phyloP scores from a whole-genome alignment of 2,888 invertebrate genomes.

The Sycophila texana region DNA sequence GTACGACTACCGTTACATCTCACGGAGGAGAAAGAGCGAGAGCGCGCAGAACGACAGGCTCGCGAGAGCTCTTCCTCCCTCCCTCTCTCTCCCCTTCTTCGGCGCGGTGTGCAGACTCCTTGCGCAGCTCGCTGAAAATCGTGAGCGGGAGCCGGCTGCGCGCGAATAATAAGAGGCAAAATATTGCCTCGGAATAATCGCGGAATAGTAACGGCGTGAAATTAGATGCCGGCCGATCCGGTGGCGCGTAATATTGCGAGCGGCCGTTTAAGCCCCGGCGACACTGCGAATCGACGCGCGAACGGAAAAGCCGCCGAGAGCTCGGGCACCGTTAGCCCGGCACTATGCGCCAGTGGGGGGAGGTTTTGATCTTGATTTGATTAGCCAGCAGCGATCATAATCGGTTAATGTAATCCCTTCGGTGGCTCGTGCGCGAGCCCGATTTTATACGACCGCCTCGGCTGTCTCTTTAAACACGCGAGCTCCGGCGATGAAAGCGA shows the following conservation, averaged over 20 bases:
- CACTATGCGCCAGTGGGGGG: too few species aligned
- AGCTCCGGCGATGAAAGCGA: slow-evolving; percentile 55
- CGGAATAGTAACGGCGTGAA: slow-evolving; percentile 50
- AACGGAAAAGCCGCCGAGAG: too few species aligned
- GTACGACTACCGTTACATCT: slow-evolving; percentile 52
- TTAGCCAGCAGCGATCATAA: slow-evolving; percentile 67
- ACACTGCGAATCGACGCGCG: too few species aligned
- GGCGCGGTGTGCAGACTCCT: not conserved
- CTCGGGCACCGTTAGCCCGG: too few species aligned
- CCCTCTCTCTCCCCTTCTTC: not conserved
- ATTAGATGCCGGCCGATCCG: slow-evolving; percentile 44
- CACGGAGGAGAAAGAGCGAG: slow-evolving; percentile 16
- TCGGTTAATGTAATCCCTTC: slow-evolving; percentile 67
- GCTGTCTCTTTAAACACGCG: slow-evolving; percentile 65
- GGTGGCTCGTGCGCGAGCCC: slow-evolving; percentile 46
- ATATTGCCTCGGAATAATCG: slow-evolving; percentile 43
- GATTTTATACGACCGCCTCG: slow-evolving; percentile 62
- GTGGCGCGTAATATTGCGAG: slow-evolving; percentile 31
- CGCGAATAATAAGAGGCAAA: slow-evolving; percentile 38
- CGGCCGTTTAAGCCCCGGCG: not conserved
- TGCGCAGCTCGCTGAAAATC: too few species aligned
- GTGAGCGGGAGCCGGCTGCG: slow-evolving; percentile 4
- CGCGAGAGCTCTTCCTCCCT: not conserved
- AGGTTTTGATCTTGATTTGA: slow-evolving; percentile 64
- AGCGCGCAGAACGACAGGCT: slow-evolving; percentile 23